Evolutionary conservation across 2,888 invertebrate genomes (phyloP).

Genomic region (Phragmatobia fuliginosa): DNA sequence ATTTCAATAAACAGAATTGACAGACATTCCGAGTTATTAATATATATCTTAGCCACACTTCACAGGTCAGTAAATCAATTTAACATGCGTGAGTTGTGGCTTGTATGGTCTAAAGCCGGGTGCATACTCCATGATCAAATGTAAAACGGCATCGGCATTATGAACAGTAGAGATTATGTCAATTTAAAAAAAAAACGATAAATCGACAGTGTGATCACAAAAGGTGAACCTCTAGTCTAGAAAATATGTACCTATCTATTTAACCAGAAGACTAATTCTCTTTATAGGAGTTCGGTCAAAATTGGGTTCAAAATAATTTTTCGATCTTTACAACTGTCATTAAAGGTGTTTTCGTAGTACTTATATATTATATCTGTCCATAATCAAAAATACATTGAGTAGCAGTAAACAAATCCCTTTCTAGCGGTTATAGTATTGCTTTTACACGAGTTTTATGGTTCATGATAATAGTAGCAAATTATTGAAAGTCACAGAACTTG

Average conservation of each 20-base stretch:
- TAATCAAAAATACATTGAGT: too few species aligned
- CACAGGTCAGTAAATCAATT: conserved; percentile 53
- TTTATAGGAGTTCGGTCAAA: too few species aligned
- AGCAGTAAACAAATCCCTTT: too few species aligned
- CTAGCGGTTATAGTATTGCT: too few species aligned
- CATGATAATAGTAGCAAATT: background rate
- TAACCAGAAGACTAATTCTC: too few species aligned
- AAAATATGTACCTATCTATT: too few species aligned
- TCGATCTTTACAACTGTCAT: too few species aligned
- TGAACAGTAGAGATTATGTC: background rate
- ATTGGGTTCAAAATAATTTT: too few species aligned
- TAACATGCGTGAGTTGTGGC: conserved; percentile 42
- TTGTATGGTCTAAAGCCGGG: conserved; percentile 8
- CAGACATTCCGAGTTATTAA: conserved; percentile 3
- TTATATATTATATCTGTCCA: too few species aligned
- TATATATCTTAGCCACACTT: conserved; percentile 23
- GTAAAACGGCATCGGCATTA: background rate
- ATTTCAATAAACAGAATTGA: conserved; percentile 2
- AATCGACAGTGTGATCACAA: background rate
- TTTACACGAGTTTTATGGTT: background rate
- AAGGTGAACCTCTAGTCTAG: background rate
- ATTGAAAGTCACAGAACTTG: background rate
- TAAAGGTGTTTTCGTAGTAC: too few species aligned
- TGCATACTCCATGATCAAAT: background rate
- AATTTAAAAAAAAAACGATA: background rate